A percentile compares a stretch with the other conserved stretches of the same genome.
Evolutionary conservation across 2,113 vertebrate genomes (phyloP).

Genomic region (Dicerorhinus sumatrensis): DNA sequence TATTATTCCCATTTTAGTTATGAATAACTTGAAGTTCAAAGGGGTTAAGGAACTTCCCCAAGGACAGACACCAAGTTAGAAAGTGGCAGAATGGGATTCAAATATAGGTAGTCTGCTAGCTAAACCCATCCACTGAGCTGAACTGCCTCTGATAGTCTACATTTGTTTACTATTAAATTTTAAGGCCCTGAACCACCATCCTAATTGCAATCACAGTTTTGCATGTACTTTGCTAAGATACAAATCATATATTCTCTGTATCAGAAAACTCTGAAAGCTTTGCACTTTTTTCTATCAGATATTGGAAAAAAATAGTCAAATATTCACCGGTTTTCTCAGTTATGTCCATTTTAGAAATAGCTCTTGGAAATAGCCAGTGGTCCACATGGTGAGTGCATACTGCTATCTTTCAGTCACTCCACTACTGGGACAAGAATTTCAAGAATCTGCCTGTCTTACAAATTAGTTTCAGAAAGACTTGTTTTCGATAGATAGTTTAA

Average conservation of each 20-base stretch:
- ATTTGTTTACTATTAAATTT: not conserved
- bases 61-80: not conserved
- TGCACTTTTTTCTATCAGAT: constrained; percentile 42
- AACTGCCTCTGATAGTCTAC: not conserved
- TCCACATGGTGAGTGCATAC: not conserved
- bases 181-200: not conserved
- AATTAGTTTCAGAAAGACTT: constrained; percentile 76
- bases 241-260: not conserved
- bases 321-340: constrained; percentile 46
- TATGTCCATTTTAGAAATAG: constrained; percentile 2
- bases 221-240: not conserved
- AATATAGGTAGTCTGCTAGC: not conserved
- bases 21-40: not conserved
- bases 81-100: not conserved
- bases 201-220: not conserved
- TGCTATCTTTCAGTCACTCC: constrained; percentile 35
- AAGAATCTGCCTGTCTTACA: constrained; percentile 61
- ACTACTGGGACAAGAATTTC: constrained; percentile 52
- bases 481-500: constrained; percentile 78
- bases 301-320: constrained; percentile 41
- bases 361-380: not conserved
- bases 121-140: not conserved
- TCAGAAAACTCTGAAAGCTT: not conserved
- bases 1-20: not conserved
- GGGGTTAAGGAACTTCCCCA: not conserved